phyloP scores from a whole-genome alignment of 2,113 vertebrate genomes.

The Gallinago media region DNA sequence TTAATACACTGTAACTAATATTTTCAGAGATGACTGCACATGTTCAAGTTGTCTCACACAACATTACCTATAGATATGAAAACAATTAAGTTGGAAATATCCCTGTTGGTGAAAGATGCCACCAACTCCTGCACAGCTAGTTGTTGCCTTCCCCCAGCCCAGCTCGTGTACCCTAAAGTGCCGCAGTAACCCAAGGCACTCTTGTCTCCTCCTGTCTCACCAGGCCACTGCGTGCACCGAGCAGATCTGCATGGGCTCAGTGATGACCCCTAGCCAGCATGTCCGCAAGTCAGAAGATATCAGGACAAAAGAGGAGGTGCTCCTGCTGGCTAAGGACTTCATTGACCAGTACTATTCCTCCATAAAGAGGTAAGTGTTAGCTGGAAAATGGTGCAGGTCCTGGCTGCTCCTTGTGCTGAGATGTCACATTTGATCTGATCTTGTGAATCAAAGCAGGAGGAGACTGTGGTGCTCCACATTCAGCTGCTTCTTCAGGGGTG shows the following conservation, averaged over 20 bases:
- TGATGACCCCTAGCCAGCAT: conserved; percentile 85
- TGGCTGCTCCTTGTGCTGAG: not conserved
- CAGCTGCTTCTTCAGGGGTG: not conserved
- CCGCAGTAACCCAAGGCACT: accelerated
- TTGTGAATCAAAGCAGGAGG: accelerated
- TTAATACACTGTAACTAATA: too few relatives aligned
- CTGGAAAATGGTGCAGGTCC: accelerated
- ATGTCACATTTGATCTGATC: not conserved
- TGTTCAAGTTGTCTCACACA: not conserved
- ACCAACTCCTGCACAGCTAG: accelerated
- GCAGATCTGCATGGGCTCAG: conserved; percentile 89
- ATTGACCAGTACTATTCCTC: conserved; percentile 97
- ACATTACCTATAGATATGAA: accelerated
- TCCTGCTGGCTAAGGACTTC: conserved; percentile 92
- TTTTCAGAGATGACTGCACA: too few relatives aligned
- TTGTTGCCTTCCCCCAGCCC: not conserved
- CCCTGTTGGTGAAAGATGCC: not conserved
- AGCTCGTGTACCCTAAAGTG: not conserved
- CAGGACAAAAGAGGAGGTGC: conserved; percentile 85
- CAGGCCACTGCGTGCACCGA: conserved; percentile 88
- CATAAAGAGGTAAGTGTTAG: conserved; percentile 87
- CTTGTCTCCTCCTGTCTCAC: not conserved
- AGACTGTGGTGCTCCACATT: accelerated
- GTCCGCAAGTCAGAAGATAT: conserved; percentile 85
- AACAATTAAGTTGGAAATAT: not conserved